Evolutionary conservation across 1,140 invertebrate species (phyloP), one percentile per base, ranked within the genome.

Genomic region (Drosophila prosaltans): DNA sequence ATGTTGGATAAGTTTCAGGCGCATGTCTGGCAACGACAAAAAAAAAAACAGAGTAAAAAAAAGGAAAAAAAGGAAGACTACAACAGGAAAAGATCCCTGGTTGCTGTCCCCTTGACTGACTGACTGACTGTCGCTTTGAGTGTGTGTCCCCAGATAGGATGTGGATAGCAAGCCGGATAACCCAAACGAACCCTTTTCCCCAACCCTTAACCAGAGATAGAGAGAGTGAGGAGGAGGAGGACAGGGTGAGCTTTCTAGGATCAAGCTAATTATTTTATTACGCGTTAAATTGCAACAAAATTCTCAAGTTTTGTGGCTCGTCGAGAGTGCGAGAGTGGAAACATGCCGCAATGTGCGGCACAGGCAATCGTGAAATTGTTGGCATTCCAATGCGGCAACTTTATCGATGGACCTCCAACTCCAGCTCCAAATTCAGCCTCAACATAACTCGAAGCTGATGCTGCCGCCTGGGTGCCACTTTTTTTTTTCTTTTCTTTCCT

Each of bases 221-320:
- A 66, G 48, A 21, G 11, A 41, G 16, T 28, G 36, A 39, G 6
- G 6, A 5, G 32, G 32, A 7, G 32, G 32, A 36, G 6, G 69
- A 39, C 3, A 41, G n/a, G 40, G 51, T 30, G 21, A 40, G 16
- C 43, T 26, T 54, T 41, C 28, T 58, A 41, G 72, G 62, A 65
- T 65, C 57, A 67, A 81, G 81, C 82, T 88, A 86, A 86, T 86
- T 88, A 86, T 86, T 86, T 86, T 86, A 86, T 86, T 88, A 86
- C 83, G 83, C 82, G 83, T 88, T 86, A 86, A 86, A 86, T 86
- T 89, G 80, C 84, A 89, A 86, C 84, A 83, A 80, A 86, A 85
- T 88, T 88, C 80, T 86, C 74, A 63, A 67, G 65, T 72, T 16
- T 16, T 80, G 71, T 77, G 57, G 21, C 57, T 51, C 21, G 45